Evolutionary conservation across 2,113 vertebrate genomes (phyloP).

Genomic region (Hystrix cristata): DNA sequence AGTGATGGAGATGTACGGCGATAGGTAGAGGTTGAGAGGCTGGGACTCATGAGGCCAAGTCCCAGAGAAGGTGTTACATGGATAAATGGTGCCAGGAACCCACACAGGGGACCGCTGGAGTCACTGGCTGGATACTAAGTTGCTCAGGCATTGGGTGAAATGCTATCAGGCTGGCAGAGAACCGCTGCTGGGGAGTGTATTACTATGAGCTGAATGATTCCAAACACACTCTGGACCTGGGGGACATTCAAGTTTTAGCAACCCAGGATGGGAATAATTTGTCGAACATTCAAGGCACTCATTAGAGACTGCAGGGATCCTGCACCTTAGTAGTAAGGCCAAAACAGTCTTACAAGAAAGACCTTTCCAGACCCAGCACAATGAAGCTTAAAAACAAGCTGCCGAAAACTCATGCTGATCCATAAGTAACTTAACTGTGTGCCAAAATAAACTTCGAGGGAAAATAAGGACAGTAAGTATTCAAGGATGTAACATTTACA

Average conservation of each 20-base stretch:
- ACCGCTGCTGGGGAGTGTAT: neutral
- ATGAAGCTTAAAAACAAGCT: neutral
- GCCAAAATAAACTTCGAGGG: neutral
- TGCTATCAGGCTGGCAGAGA: neutral
- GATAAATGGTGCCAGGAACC: neutral
- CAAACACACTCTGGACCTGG: neutral
- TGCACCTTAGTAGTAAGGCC: neutral
- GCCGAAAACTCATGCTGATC: slow-evolving; percentile 22
- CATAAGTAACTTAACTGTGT: neutral
- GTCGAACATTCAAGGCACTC: neutral
- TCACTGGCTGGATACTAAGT: neutral
- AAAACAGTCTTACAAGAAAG: neutral
- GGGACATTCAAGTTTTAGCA: neutral
- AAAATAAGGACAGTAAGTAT: neutral
- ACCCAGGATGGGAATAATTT: neutral
- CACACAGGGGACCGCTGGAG: neutral
- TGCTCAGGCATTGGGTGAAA: neutral
- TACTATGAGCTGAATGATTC: neutral
- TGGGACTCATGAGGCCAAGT: neutral
- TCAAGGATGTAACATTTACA: neutral
- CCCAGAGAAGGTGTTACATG: neutral
- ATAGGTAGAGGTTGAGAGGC: neutral
- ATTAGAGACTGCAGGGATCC: neutral
- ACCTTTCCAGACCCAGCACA: neutral
- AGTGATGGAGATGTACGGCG: neutral